Evolutionary conservation across 2,888 invertebrate genomes (phyloP).

Genomic region (Eurois occulta): DNA sequence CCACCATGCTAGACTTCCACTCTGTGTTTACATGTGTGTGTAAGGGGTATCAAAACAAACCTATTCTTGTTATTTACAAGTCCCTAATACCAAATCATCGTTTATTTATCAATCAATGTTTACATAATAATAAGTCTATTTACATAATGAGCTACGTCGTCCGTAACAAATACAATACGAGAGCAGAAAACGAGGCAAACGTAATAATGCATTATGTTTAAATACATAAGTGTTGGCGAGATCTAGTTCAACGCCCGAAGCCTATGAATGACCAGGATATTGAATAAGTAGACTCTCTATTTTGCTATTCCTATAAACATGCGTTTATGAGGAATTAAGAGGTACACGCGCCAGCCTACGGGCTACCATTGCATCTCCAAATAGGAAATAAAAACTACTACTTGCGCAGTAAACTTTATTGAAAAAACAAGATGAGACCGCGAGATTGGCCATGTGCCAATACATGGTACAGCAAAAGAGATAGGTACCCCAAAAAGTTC

Average conservation of each 20-base stretch:
- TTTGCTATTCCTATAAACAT: not conserved
- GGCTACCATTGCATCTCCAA: not conserved
- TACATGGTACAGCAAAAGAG: not conserved
- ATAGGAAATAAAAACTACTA: too few relatives aligned
- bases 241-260: constrained; percentile 39
- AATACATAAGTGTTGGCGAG: constrained; percentile 32
- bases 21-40: too few relatives aligned
- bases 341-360: not conserved
- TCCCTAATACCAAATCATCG: too few relatives aligned
- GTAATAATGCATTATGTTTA: constrained; percentile 40
- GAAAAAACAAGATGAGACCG: not conserved
- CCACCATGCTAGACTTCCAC: too few relatives aligned
- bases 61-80: too few relatives aligned
- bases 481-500: not conserved
- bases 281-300: constrained; percentile 8
- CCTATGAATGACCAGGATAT: constrained; percentile 31
- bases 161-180: constrained; percentile 20
- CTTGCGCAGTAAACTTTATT: not conserved
- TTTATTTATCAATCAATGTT: too few relatives aligned
- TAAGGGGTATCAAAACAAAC: too few relatives aligned
- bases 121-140: too few relatives aligned
- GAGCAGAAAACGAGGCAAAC: constrained; percentile 15
- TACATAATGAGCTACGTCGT: too few relatives aligned
- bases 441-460: not conserved
- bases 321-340: not conserved